Conservation (phyloP, 2,113 vertebrate genomes). For the Struthio camelus region DNA sequence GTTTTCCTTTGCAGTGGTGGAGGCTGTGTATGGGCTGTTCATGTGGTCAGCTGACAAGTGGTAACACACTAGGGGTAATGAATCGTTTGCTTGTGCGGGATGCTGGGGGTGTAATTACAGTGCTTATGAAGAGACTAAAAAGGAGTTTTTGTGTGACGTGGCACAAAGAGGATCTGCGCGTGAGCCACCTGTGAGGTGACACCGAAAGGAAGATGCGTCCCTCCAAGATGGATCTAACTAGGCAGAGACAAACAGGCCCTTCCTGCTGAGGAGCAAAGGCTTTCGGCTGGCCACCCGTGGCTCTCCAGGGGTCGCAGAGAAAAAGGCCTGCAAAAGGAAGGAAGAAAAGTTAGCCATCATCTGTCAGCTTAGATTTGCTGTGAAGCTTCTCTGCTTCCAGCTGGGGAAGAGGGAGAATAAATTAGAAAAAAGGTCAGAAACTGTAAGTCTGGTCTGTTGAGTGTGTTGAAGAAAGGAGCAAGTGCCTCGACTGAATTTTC, state of each 20-base stretch:
- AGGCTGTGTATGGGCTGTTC: not conserved
- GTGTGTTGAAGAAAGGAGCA: not conserved
- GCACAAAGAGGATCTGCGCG: not conserved
- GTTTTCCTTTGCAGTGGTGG: not conserved
- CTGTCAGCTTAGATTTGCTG: not conserved
- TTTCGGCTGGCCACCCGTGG: not conserved
- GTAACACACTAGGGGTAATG: not conserved
- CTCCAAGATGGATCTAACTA: not conserved
- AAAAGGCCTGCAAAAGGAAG: not conserved
- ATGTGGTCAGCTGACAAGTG: not conserved
- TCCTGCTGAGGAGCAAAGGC: not conserved
- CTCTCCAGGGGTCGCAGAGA: not conserved
- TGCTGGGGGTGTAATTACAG: not conserved
- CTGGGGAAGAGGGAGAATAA: too few species aligned
- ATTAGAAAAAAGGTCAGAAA: rapidly evolving
- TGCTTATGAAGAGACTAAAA: not conserved
- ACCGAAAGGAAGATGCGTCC: not conserved
- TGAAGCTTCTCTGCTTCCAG: not conserved
- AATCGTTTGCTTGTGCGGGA: not conserved
- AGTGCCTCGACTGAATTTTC: rapidly evolving
- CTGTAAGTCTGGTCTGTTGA: rapidly evolving
- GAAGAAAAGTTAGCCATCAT: not conserved
- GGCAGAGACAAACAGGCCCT: not conserved
- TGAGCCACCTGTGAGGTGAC: not conserved
- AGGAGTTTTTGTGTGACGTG: not conserved